Conservation (phyloP, 1,140 invertebrate genomes). For the Himalopsyche phryganea region DNA sequence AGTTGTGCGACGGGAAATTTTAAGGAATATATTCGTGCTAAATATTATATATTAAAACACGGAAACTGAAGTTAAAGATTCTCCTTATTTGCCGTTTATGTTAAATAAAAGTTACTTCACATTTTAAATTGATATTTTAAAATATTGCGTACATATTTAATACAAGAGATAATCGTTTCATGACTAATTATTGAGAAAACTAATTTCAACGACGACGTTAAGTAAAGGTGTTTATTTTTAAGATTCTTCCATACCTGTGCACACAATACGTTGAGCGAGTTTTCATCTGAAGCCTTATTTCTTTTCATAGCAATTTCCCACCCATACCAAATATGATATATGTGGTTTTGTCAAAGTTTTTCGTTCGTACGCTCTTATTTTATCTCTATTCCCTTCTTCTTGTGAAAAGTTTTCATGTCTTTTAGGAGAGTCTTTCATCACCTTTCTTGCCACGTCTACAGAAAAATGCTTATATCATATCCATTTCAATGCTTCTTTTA, state of each 20-base stretch:
- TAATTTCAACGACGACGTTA: no score
- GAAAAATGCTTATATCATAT: conserved; percentile 20
- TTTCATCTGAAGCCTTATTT: background rate
- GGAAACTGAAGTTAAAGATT: no score
- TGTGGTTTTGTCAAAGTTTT: conserved; percentile 33
- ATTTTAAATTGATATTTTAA: no score
- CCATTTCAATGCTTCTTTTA: conserved; percentile 25
- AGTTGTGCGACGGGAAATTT: no score
- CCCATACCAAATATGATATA: conserved; percentile 31
- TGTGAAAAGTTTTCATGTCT: conserved; percentile 18
- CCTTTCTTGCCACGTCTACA: conserved; percentile 27
- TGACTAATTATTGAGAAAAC: no score
- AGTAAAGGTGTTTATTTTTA: no score
- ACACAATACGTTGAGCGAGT: background rate
- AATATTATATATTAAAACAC: no score
- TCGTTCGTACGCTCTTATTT: conserved; percentile 19
- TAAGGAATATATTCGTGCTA: no score
- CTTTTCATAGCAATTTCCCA: conserved; percentile 10
- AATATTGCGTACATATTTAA: no score
- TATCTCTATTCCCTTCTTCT: conserved; percentile 12
- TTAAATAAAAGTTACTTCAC: no score
- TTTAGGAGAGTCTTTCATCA: conserved; percentile 26
- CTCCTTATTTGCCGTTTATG: no score
- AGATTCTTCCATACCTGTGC: background rate
- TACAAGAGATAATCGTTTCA: no score